phyloP scores from a whole-genome alignment of 2,113 vertebrate genomes.

The Cebus imitator region DNA sequence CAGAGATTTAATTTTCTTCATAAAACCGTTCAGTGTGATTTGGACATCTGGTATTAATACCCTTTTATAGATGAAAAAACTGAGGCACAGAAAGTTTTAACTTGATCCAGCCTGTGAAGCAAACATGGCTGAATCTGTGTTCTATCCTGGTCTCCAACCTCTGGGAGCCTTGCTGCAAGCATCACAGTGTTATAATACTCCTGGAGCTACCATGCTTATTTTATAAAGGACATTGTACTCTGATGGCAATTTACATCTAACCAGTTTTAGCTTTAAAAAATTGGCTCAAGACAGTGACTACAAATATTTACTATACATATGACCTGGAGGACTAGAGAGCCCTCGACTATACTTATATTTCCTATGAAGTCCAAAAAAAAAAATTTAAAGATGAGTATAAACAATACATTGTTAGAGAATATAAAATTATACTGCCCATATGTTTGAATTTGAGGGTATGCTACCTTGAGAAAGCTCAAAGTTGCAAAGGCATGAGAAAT shows the following conservation, averaged over 20 bases:
- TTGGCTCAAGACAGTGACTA: not conserved
- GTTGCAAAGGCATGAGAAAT: constrained; percentile 48
- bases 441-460: constrained; percentile 54
- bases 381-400: constrained; percentile 34
- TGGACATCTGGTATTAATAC: constrained; percentile 39
- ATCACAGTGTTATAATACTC: not conserved
- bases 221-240: not conserved
- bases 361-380: constrained; percentile 12
- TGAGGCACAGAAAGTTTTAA: constrained; percentile 9
- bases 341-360: not conserved
- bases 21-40: not conserved
- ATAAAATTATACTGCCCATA: constrained; percentile 51
- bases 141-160: not conserved
- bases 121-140: not conserved
- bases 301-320: constrained; percentile 48
- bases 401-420: constrained; percentile 52
- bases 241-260: constrained; percentile 19
- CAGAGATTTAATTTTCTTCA: not conserved
- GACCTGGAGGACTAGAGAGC: not conserved
- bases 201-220: not conserved
- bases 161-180: not conserved
- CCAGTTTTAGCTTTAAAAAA: constrained; percentile 46
- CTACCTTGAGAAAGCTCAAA: constrained; percentile 49
- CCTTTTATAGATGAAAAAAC: constrained; percentile 10
- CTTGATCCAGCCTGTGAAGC: not conserved